These are phyloP conservation scores for Zaprionus nigranus DNA, from an alignment of 1,140 invertebrate genomes.

Conservation along the genomic window DNA sequence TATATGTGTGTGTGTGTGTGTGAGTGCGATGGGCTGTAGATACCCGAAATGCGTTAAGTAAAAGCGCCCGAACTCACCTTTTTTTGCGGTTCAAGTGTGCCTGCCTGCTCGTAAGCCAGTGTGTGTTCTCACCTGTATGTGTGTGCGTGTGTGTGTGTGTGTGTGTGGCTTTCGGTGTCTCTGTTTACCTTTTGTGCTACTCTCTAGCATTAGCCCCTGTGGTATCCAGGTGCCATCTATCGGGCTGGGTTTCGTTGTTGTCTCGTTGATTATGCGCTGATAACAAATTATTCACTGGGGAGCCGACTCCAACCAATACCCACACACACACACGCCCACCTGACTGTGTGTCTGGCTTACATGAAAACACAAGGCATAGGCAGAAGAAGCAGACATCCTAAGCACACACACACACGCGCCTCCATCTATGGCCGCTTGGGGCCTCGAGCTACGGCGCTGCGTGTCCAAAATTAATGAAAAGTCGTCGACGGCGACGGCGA, in stretches of 20 bases:
- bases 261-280: conserved; percentile 83
- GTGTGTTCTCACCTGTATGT: conserved; percentile 25
- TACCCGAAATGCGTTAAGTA: conserved; percentile 64
- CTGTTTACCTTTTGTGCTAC: conserved; percentile 43
- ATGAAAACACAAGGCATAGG: conserved; percentile 52
- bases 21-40: conserved; percentile 1
- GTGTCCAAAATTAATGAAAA: conserved; percentile 82
- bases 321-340: conserved; percentile 22
- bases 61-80: conserved; percentile 71
- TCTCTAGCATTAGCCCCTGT: conserved; percentile 23
- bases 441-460: conserved; percentile 51
- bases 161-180: conserved; percentile 10
- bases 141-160: background rate
- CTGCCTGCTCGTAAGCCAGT: conserved; percentile 20
- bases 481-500: conserved; percentile 50
- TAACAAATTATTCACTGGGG: conserved; percentile 83
- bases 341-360: conserved; percentile 52
- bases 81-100: conserved; percentile 19
- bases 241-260: conserved; percentile 55
- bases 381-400: conserved; percentile 15
- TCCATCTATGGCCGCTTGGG: conserved; percentile 29
- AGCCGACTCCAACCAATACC: conserved; percentile 67
- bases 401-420: conserved; percentile 35
- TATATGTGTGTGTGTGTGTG: background rate
- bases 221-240: conserved; percentile 29